These are phyloP conservation scores for Gavialis gangeticus DNA, from an alignment of 2,113 vertebrate species.

Conservation along the genomic window DNA sequence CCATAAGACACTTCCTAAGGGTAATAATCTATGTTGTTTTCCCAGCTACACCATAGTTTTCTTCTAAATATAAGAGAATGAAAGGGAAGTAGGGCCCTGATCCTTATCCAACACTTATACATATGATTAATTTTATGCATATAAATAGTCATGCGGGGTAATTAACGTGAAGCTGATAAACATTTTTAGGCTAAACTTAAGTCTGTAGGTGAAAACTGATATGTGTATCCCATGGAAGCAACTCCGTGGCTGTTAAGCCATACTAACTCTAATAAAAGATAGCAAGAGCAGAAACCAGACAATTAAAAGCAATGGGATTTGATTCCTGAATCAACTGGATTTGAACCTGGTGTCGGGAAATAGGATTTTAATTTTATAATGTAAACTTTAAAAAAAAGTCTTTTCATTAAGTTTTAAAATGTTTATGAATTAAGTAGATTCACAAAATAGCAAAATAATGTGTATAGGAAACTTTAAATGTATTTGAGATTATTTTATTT, in stretches of 20 bases:
- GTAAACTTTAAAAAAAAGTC: accelerated
- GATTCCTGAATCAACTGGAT: background rate
- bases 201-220: background rate
- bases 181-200: background rate
- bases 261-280: background rate
- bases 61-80: background rate
- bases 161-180: background rate
- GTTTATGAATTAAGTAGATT: accelerated
- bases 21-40: background rate
- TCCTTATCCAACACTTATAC: background rate
- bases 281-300: background rate
- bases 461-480: accelerated
- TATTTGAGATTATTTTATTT: accelerated
- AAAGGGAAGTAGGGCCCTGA: background rate
- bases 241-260: background rate
- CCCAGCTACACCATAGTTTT: background rate
- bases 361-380: background rate
- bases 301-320: background rate
- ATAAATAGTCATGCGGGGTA: background rate
- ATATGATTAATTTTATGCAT: background rate
- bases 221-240: background rate
- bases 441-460: accelerated
- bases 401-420: background rate
- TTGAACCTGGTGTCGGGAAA: background rate
- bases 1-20: background rate